A percentile compares a stretch with the other conserved stretches of the same genome.
Conservation (phyloP, 2,888 invertebrate genomes). For the Drosophila siamana region DNA sequence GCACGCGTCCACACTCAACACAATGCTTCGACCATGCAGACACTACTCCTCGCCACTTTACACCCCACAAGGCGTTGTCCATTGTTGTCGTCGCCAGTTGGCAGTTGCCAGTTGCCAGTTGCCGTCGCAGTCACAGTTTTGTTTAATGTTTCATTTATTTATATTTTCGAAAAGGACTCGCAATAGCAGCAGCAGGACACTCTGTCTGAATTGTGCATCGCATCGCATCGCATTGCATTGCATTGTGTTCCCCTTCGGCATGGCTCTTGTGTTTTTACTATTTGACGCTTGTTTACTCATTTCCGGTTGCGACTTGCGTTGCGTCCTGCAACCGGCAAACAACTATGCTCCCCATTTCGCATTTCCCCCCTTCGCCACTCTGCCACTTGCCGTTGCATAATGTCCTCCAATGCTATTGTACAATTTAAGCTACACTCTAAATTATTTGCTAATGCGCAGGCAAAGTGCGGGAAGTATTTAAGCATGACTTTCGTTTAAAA, state of each 20-base stretch:
- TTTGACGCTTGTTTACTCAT: conserved; percentile 82
- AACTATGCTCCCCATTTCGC: background rate
- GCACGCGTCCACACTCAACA: conserved; percentile 38
- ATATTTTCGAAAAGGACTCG: conserved; percentile 59
- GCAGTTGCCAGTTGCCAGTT: background rate
- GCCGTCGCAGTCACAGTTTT: conserved; percentile 38
- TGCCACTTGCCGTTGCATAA: background rate
- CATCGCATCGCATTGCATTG: background rate
- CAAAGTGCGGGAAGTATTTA: background rate
- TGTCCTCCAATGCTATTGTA: background rate
- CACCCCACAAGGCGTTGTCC: conserved; percentile 34
- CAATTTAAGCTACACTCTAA: background rate
- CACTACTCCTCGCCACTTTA: conserved; percentile 14
- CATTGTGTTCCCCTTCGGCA: conserved; percentile 38
- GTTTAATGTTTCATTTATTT: conserved; percentile 80
- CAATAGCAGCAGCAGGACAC: conserved; percentile 16
- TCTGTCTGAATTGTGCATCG: conserved; percentile 42
- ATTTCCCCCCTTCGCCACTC: background rate
- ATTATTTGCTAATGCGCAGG: background rate
- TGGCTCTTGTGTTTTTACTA: conserved; percentile 68
- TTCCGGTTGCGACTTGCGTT: conserved; percentile 70
- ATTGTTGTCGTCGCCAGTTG: conserved; percentile 39
- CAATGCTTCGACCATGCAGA: conserved; percentile 3
- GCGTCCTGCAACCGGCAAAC: conserved; percentile 25
- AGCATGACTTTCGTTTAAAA: background rate